phyloP scores from a whole-genome alignment of 2,888 invertebrate species.

The Glyphotaelius pellucidus region DNA sequence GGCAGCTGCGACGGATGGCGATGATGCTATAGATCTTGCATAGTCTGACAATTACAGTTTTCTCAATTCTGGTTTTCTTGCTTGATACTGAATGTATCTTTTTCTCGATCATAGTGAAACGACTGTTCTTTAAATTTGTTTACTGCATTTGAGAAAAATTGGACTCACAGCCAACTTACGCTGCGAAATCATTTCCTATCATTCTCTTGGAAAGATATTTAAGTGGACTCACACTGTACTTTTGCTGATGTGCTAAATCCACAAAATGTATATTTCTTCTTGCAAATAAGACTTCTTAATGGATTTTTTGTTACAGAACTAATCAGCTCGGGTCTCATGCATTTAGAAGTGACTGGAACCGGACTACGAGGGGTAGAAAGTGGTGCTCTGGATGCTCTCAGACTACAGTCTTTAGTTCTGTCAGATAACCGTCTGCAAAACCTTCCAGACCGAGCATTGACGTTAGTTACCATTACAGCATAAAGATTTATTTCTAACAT shows the following conservation, averaged over 20 bases:
- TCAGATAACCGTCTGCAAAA: conserved; percentile 90
- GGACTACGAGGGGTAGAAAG: conserved; percentile 88
- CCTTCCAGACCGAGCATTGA: conserved; percentile 87
- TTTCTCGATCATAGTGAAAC: too few relatives aligned
- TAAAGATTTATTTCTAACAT: background rate
- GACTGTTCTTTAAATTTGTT: too few relatives aligned
- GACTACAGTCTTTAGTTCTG: conserved; percentile 88
- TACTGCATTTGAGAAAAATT: too few relatives aligned
- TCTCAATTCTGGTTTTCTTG: too few relatives aligned
- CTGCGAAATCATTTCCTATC: too few relatives aligned
- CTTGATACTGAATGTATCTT: too few relatives aligned
- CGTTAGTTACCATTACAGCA: conserved; percentile 74
- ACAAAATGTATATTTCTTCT: too few relatives aligned
- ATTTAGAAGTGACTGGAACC: conserved; percentile 90
- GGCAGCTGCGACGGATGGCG: conserved; percentile 59
- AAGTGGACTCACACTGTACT: conserved; percentile 51
- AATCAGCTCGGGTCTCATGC: conserved; percentile 76
- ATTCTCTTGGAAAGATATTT: too few relatives aligned
- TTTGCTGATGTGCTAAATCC: too few relatives aligned
- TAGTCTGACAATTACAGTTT: conserved; percentile 73
- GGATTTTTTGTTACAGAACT: conserved; percentile 75
- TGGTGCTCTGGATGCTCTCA: conserved; percentile 86
- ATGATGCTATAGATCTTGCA: conserved; percentile 27
- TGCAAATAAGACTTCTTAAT: too few relatives aligned
- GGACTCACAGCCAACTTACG: too few relatives aligned